A percentile compares a stretch with the other conserved stretches of the same genome.
Evolutionary conservation across 2,113 vertebrate genomes (phyloP).

Genomic region (Noturus placidus): DNA sequence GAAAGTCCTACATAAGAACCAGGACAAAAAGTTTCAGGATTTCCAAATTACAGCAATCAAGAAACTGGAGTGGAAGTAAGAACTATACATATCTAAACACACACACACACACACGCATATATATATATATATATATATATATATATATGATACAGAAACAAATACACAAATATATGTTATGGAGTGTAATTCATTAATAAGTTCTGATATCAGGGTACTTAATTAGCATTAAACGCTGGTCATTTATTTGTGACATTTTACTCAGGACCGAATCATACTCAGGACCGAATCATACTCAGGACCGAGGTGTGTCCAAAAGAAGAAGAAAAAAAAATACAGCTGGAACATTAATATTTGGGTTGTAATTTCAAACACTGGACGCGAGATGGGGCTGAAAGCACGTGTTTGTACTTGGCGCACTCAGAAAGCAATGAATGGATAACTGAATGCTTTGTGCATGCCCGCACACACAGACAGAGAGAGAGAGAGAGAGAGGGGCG

Average conservation of each 20-base stretch:
- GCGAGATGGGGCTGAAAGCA: constrained; percentile 6
- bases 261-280: not conserved
- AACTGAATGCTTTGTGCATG: not conserved
- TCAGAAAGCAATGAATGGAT: too few species aligned
- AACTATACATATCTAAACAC: too few species aligned
- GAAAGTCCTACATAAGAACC: not conserved
- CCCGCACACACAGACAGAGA: not conserved
- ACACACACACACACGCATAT: too few species aligned
- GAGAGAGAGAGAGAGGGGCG: not conserved
- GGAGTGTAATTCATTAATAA: not conserved
- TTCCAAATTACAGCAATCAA: not conserved
- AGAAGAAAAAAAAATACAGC: not conserved
- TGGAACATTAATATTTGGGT: not conserved
- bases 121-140: too few species aligned
- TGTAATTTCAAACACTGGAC: not conserved
- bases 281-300: not conserved
- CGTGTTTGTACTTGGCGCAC: not conserved
- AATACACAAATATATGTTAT: not conserved
- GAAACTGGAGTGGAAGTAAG: not conserved
- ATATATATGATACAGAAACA: not conserved
- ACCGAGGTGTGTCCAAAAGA: not conserved
- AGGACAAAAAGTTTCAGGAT: not conserved
- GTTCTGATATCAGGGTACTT: not conserved
- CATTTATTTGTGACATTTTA: not conserved
- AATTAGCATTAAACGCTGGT: not conserved